Percentiles rank a stretch among this genome's conserved stretches.
phyloP scores from a whole-genome alignment of 1,140 invertebrate species.

The Cydia fagiglandana region DNA sequence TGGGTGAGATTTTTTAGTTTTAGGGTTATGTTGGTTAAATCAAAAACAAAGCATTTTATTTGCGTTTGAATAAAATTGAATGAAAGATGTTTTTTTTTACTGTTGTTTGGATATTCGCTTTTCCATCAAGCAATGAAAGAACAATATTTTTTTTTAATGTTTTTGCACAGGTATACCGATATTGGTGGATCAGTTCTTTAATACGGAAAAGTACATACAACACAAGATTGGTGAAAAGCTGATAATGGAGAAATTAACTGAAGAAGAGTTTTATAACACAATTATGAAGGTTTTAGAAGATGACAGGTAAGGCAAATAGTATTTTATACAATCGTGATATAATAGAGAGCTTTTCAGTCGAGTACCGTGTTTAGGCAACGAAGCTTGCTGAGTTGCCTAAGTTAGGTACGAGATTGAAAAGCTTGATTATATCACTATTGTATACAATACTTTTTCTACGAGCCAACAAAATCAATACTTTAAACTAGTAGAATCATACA shows the following conservation, averaged over 20 bases:
- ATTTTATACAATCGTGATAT: too few species aligned
- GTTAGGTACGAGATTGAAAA: too few species aligned
- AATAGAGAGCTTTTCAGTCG: too few species aligned
- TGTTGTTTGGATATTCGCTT: background rate
- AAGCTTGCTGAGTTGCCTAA: too few species aligned
- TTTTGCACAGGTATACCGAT: slow-evolving; percentile 36
- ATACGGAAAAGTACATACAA: slow-evolving; percentile 40
- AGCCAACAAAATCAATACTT: too few species aligned
- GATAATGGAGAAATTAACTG: slow-evolving; percentile 33
- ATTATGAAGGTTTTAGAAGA: slow-evolving; percentile 35
- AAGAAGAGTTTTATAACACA: slow-evolving; percentile 36
- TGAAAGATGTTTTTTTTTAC: background rate
- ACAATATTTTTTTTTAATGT: background rate
- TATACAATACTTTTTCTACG: too few species aligned
- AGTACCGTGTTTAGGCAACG: too few species aligned
- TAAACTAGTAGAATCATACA: too few species aligned
- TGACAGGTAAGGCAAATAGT: too few species aligned
- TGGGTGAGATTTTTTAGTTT: too few species aligned
- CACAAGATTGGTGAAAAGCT: slow-evolving; percentile 41
- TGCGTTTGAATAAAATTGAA: background rate
- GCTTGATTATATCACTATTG: too few species aligned
- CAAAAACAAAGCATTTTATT: background rate
- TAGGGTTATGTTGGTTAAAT: background rate
- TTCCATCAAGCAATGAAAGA: background rate
- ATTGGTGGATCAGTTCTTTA: slow-evolving; percentile 44